Base-by-base conservation (phyloP, 2,888 invertebrate genomes). In the Pharmacophagus antenor region DNA sequence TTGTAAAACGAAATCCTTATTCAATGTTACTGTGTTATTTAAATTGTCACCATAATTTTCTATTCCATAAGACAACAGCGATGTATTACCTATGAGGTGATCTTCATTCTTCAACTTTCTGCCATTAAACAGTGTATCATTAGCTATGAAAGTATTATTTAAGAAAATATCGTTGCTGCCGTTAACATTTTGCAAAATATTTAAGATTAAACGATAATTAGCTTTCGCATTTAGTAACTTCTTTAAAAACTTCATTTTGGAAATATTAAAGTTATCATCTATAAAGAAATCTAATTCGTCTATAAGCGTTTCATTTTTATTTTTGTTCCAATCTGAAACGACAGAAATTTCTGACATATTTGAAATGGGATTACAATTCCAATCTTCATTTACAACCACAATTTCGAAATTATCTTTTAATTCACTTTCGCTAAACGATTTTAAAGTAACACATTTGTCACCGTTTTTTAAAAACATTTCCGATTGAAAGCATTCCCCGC, bases 151-250 rank as follows among this genome's bases (percentile, higher is more conserved):
- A n/a, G 37, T n/a, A 37, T 1, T 4, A 37, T 37, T 37, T n/a
- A 37, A 37, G 37, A 37, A 37, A 4, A 37, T 5, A 37, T 7
- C 10, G 21, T 25, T 18, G 5, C 18, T 22, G 5, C 17, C 31
- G 23, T 51, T 27, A 44, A 17, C 20, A 44, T 21, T 31, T 31
- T n/a, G 27, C 8, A 60, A 23, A 12, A 17, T 46, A 12, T 42
- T 44, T n/a, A 60, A 5, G 22, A 55, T 60, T 10, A 17, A 31
- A 51, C 37, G 5, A 47, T 51, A 60, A n/a, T 23, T 2, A 0
- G 12, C 51, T 46, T 44, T 55, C 48, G 55, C 41, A 2, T 51
- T 15, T 23, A 37, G 20, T 7, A 56, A 18, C 51, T 50, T 56
- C 5, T 37, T 23, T 18, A 22, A 20, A 23, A 47, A 51, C 2